These are phyloP conservation scores for Lepilemur ruficaudatus DNA, from an alignment of 2,797 vertebrate genomes.

Conservation along the genomic window DNA sequence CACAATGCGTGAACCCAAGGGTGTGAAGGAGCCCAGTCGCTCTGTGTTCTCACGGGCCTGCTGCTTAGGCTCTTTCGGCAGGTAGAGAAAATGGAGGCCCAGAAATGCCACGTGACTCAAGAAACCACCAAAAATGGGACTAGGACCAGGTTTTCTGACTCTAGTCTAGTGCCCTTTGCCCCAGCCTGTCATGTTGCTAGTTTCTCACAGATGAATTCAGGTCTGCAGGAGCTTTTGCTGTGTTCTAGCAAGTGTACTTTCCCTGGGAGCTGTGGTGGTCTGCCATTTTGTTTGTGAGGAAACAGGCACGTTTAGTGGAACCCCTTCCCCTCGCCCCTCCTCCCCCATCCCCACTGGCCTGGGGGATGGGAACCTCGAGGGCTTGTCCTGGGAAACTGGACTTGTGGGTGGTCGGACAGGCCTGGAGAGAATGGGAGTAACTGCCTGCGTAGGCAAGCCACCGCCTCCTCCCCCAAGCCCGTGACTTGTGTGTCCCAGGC, in stretches of 20 bases:
- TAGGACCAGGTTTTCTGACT: neutral
- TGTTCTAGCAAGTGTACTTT: no score
- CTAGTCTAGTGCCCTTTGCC: neutral
- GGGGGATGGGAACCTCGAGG: neutral
- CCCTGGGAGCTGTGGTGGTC: neutral
- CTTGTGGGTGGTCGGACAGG: neutral
- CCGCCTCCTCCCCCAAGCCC: neutral
- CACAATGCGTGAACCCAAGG: neutral
- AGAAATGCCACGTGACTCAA: neutral
- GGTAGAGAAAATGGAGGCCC: neutral
- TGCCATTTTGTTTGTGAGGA: neutral
- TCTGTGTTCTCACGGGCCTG: neutral
- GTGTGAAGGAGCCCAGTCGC: neutral
- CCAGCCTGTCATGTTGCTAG: neutral
- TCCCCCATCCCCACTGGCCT: neutral
- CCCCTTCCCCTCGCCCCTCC: neutral
- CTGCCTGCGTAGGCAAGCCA: neutral
- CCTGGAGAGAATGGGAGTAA: neutral
- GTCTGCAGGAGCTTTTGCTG: neutral
- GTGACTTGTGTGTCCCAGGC: neutral
- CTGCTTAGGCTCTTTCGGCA: neutral
- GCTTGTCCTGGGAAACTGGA: neutral
- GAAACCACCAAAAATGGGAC: neutral
- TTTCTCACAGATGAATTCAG: neutral
- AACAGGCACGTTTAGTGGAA: neutral